Conservation (phyloP, 2,888 invertebrate species). For the Coecobrya sp. region DNA sequence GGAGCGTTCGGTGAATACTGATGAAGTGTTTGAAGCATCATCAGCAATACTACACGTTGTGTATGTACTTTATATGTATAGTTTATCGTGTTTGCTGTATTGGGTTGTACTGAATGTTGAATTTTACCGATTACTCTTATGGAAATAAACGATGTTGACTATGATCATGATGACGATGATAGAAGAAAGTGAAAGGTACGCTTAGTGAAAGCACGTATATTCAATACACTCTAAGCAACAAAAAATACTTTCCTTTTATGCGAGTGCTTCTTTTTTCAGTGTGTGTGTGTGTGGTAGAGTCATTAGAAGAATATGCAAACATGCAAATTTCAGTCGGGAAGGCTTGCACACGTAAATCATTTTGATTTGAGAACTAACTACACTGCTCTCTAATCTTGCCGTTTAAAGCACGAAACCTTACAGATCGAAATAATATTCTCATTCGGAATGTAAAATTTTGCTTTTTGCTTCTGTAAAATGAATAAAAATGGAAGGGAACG, state of each 20-base stretch:
- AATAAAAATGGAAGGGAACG: not conserved
- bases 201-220: no score
- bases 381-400: not conserved
- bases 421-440: not conserved
- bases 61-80: not conserved
- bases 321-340: conserved; percentile 44
- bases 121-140: no score
- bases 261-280: not conserved
- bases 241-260: not conserved
- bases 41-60: not conserved
- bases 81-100: not conserved
- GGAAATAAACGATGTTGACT: no score
- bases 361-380: conserved; percentile 36
- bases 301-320: conserved; percentile 40
- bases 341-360: conserved; percentile 27
- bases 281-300: conserved; percentile 10
- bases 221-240: not conserved
- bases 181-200: no score
- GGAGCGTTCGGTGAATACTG: not conserved
- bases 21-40: not conserved
- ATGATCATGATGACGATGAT: no score
- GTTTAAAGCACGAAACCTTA: not conserved
- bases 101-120: not conserved
- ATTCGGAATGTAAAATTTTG: not conserved
- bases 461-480: not conserved